Evolutionary conservation across 2,888 invertebrate genomes (phyloP), one percentile per base, ranked within the genome.

Genomic region (Rhingia rostrata): DNA sequence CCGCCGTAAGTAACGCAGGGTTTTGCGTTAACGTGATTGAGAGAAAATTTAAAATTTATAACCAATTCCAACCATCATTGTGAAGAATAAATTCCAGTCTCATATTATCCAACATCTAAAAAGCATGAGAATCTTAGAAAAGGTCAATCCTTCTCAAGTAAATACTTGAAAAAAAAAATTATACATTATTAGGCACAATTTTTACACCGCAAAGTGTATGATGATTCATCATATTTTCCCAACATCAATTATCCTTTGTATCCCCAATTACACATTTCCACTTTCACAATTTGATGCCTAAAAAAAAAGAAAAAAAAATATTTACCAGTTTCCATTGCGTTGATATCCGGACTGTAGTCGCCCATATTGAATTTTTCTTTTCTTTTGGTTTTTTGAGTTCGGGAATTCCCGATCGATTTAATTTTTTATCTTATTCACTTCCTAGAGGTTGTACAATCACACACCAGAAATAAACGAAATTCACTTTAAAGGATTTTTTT

Each of bases 291-390:
- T 53, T 47, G 4, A 33, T 35, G 10, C 12, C 12, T 33, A 35
- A 32, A 39, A n/a, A 32, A n/a, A 32, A 64, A 70, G 5, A 47
- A 89, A 90, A 89, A 45, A 9, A 89, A 88, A 89, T 90, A 90
- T 89, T 88, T 88, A 88, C 78, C 89, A 88, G 89, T 90, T 90
- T 89, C 86, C 86, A 88, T 88, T 88, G 87, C 87, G 86, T 87
- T 84, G 12, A 80, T 84, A 51, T 83, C 88, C 87, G 83, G 73
- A 78, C 73, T 79, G 58, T 83, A 79, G 69, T 83, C 83, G 83
- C 83, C 83, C 83, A 83, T 83, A 83, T 83, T 83, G 83, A 63
- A 78, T 83, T 78, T 10, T 77, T 53, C 32, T 14, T 10, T 10
- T 37, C 12, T 45, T 35, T 12, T 43, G 4, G 33, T n/a, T 70